Evolutionary conservation across 2,113 vertebrate species (phyloP), one percentile per base, ranked within the genome.

Genomic region (Ranitomeya imitator): DNA sequence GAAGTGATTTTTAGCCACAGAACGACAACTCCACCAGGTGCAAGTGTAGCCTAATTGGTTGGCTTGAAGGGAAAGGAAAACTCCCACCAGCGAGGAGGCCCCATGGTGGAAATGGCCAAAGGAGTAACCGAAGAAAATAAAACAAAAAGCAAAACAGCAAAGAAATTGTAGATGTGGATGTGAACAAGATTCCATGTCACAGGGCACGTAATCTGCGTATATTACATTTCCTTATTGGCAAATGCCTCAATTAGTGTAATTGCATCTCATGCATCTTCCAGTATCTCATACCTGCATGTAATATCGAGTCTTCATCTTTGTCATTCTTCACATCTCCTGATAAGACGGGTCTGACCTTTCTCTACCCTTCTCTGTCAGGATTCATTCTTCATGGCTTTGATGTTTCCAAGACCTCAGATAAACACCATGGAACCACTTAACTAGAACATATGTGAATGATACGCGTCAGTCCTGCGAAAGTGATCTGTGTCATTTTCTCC

Each of bases 361-460:
- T n/a, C 4, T 65, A 67, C 65, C 31, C 21, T 83, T 67, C 61
- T 21, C 13, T 83, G 61, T 54, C 81, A 83, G 37, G 11, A 5
- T 69, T 65, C 6, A 69, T 54, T 83, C 31, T 52, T 67, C 81
- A 83, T 51, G 21, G 61, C 31, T 67, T 69, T 67, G 19, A 69
- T 23, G 81, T 54, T 54, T 15, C 2, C 60, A 83, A 45, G 13
- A 67, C 16, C 6, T 12, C 52, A 69, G 45, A 23, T 67, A 82
- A 7, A 67, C 23, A 54, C 63, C 15, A 83, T 45, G 12, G 37
- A 54, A 16, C 21, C 37, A 83, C 45, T 69, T 69, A 69, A 54
- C 63, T 54, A 61, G 11, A 67, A 54, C 63, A 83, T 83, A 69
- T 83, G 65, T 83, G 51, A 54, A 23, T 15, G 31, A 69, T 23